Evolutionary conservation across 2,797 vertebrate genomes (phyloP), one percentile per base, ranked within the genome.

Genomic region (Loris lydekkerianus): DNA sequence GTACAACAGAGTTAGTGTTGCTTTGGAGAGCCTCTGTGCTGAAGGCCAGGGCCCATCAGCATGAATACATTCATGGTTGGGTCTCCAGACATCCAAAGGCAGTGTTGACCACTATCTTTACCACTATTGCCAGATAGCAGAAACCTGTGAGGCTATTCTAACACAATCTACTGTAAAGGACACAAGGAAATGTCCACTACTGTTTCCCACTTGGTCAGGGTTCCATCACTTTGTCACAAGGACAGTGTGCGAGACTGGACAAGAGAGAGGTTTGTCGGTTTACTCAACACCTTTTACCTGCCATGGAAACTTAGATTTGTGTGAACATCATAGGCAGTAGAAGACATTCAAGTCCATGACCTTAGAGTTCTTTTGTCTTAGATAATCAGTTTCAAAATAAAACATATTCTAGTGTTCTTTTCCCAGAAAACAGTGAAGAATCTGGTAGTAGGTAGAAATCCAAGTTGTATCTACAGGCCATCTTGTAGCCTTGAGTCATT

Each of bases 11-110:
- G 34, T 73, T 49, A 14, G 75, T 23, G 69, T 27, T n/a, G 7
- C 78, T 75, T 67, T 73, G 76, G 14, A 80, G 86, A 95, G 61
- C 37, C 40, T 87, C 86, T 86, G 31, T 40, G 49, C 43, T 53
- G 34, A 46, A 86, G 58, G n/a, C 40, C 89, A 77, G 27, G 58
- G 70, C 23, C 34, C 23, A 15, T 46, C 14, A 86, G 25, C 37
- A 49, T 17, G 58, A 86, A 29, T 40, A 25, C 61, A 53, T 67
- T 40, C 75, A 20, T 10, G 43, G 15, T 67, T 82, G 37, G 75
- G 63, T 58, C 20, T 67, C 23, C 0, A 37, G 56, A 58, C 21
- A 49, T 25, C 56, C 18, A 40, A 81, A 78, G 40, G 83, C 53
- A 4, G 23, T 82, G 67, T 61, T 9, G 15, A 67, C 89, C 29